These are phyloP conservation scores for Pampusana beccarii DNA, from an alignment of 2,113 vertebrate species.

Conservation along the genomic window DNA sequence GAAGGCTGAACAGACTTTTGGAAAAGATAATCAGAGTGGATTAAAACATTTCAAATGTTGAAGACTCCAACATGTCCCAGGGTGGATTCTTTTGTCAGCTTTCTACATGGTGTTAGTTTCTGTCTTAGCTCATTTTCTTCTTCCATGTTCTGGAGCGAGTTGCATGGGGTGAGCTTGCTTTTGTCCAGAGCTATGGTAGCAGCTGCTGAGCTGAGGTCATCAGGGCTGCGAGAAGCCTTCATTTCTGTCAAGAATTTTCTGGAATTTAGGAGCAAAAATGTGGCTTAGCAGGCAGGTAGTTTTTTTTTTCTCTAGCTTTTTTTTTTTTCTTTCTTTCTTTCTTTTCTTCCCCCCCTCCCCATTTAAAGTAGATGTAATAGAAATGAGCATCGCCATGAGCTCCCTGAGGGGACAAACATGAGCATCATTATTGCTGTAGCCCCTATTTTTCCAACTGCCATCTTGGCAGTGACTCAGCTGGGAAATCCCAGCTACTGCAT, in stretches of 20 bases:
- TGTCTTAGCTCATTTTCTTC: not conserved
- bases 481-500: constrained; percentile 34
- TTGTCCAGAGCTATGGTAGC: not conserved
- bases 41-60: not conserved
- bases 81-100: not conserved
- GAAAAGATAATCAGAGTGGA: not conserved
- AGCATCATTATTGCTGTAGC: not conserved
- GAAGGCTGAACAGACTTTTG: not conserved
- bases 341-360: not conserved
- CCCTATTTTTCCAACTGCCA: not conserved
- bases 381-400: not conserved
- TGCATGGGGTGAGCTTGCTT: not conserved
- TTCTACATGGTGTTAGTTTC: not conserved
- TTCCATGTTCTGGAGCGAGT: not conserved
- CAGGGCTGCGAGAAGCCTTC: not conserved
- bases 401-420: not conserved
- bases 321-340: not conserved
- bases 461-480: constrained; percentile 27
- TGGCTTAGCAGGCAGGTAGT: not conserved
- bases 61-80: not conserved
- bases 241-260: not conserved
- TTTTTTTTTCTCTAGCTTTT: not conserved
- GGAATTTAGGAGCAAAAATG: not conserved
- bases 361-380: not conserved
- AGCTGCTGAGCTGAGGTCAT: not conserved